Evolutionary conservation across 2,113 vertebrate genomes (phyloP).

Genomic region (Alexandromys fortis): DNA sequence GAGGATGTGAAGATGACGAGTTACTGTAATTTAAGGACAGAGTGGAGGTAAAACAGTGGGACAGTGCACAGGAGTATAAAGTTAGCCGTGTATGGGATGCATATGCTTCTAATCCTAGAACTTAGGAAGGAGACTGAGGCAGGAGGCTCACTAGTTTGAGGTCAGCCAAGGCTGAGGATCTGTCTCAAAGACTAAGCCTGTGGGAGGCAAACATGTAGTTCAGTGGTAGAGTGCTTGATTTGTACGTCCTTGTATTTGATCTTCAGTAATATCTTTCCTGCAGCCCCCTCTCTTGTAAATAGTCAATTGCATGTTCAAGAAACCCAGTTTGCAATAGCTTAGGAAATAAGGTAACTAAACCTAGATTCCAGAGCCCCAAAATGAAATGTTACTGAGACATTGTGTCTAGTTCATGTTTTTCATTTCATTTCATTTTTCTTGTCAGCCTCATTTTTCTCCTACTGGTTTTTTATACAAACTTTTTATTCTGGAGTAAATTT

Average conservation of each 20-base stretch:
- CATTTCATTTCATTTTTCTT: constrained; percentile 55
- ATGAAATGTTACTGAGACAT: constrained; percentile 27
- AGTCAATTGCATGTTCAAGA: not conserved
- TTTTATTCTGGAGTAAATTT: constrained; percentile 49
- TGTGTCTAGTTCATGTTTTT: constrained; percentile 48
- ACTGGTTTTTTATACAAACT: not conserved
- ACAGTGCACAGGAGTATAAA: not conserved
- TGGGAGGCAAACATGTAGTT: not conserved
- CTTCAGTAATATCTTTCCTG: not conserved
- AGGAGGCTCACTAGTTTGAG: not conserved
- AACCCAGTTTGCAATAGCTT: not conserved
- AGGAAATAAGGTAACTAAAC: constrained; percentile 25
- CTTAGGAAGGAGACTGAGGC: not conserved
- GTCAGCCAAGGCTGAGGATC: not conserved
- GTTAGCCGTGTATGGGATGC: not conserved
- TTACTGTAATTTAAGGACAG: not conserved
- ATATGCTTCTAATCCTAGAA: not conserved
- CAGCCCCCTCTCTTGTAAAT: not conserved
- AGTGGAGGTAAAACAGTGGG: not conserved
- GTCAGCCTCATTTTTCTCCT: constrained; percentile 24
- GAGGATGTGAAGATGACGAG: not conserved
- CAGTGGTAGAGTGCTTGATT: not conserved
- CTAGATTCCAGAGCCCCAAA: constrained; percentile 18
- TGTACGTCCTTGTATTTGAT: not conserved
- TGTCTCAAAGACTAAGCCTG: not conserved